A percentile compares a stretch with the other conserved stretches of the same genome.
Conservation (phyloP, 2,113 vertebrate genomes). For the Oostethus manadensis region DNA sequence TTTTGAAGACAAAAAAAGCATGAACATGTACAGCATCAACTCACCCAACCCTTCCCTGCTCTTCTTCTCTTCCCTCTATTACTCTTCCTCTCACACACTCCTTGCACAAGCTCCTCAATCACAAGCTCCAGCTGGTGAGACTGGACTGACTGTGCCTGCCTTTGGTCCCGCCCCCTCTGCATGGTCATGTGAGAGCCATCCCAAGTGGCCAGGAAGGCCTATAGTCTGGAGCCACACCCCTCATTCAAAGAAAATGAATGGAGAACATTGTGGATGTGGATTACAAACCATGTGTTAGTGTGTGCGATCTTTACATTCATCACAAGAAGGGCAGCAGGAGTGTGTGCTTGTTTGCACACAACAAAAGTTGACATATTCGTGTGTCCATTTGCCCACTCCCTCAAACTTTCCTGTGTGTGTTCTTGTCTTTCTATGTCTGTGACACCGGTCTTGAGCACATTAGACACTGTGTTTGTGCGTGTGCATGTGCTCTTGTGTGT, state of each 20-base stretch:
- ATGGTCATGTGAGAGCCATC: conserved; percentile 62
- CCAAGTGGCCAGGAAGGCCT: conserved; percentile 47
- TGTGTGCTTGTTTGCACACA: conserved; percentile 12
- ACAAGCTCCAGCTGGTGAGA: conserved; percentile 68
- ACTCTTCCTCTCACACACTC: conserved; percentile 49
- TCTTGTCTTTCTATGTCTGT: conserved; percentile 1
- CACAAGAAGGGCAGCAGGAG: conserved; percentile 1
- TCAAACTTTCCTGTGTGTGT: conserved; percentile 23
- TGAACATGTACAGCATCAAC: conserved; percentile 28
- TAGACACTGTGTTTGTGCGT: conserved; percentile 1
- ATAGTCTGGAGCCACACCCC: conserved; percentile 56
- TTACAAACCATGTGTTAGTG: conserved; percentile 14
- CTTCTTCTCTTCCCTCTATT: conserved; percentile 54
- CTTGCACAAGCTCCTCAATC: conserved; percentile 54
- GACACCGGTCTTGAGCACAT: no score
- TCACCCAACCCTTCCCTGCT: conserved; percentile 67
- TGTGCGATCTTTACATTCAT: conserved; percentile 6
- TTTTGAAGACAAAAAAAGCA: conserved; percentile 19
- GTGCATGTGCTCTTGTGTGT: conserved; percentile 7
- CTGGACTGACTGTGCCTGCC: conserved; percentile 35
- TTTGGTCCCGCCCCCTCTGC: conserved; percentile 49
- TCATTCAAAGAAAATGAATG: conserved; percentile 66
- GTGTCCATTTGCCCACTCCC: conserved; percentile 35
- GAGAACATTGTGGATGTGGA: conserved; percentile 41
- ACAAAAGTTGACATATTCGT: conserved; percentile 16